Percentiles rank a stretch among this genome's conserved stretches.
Evolutionary conservation across 2,888 invertebrate genomes (phyloP).

Genomic region (Hemaris fuciformis): DNA sequence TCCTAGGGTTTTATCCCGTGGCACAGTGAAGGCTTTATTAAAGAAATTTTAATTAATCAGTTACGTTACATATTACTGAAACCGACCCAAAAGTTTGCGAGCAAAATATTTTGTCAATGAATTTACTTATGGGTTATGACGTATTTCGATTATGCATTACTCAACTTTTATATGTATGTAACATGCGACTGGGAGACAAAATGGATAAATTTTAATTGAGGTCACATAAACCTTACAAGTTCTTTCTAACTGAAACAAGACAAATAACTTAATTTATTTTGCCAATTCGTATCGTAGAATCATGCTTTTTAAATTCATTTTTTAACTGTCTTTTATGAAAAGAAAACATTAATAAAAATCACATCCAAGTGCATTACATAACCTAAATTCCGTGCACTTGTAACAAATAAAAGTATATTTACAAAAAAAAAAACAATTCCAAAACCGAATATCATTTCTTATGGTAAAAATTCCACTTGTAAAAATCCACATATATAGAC

Average conservation of each 20-base stretch:
- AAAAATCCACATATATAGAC: conserved; percentile 11
- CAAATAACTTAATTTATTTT: conserved; percentile 13
- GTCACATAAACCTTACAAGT: not conserved
- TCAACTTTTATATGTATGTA: not conserved
- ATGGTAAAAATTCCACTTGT: conserved; percentile 1
- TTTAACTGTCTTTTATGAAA: conserved; percentile 61
- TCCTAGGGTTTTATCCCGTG: not conserved
- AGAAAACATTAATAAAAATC: conserved; percentile 49
- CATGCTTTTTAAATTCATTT: conserved; percentile 16
- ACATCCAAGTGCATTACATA: conserved; percentile 43
- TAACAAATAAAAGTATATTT: conserved; percentile 16
- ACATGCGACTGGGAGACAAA: not conserved
- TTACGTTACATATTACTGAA: not conserved
- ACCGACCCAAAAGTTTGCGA: not conserved
- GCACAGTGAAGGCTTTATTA: not conserved
- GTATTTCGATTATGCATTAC: not conserved
- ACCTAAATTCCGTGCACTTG: conserved; percentile 19
- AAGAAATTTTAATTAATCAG: not conserved
- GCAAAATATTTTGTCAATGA: not conserved
- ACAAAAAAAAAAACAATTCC: conserved; percentile 12
- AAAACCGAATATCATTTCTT: conserved; percentile 15
- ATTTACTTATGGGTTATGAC: not conserved
- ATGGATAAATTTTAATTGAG: not conserved
- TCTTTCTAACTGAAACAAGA: not conserved
- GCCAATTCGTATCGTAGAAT: conserved; percentile 29